These are phyloP conservation scores for Drosophila mimica DNA, from an alignment of 2,888 invertebrate species.

Conservation along the genomic window DNA sequence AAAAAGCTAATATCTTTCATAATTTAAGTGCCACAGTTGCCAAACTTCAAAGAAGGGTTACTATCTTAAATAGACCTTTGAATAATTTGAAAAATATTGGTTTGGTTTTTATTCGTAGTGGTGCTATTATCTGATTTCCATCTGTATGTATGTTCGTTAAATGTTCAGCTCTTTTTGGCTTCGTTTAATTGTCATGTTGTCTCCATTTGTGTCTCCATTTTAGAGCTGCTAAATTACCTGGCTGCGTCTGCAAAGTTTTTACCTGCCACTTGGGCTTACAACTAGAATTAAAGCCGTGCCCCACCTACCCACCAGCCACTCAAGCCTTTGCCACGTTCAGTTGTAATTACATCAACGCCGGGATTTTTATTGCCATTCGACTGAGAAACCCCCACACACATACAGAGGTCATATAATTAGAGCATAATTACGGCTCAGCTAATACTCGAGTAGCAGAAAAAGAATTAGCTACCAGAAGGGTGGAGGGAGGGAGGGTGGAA, in stretches of 20 bases:
- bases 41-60: no score
- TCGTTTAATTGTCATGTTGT: constrained; percentile 16
- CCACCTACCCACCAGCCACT: constrained; percentile 23
- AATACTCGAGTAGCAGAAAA: constrained; percentile 70
- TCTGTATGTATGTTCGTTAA: background rate
- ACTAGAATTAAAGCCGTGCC: constrained; percentile 48
- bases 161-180: constrained; percentile 4
- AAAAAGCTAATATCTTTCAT: no score
- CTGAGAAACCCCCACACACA: constrained; percentile 27
- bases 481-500: background rate
- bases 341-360: constrained; percentile 70
- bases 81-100: background rate
- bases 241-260: constrained; percentile 50
- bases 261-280: constrained; percentile 30
- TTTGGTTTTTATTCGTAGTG: background rate
- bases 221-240: constrained; percentile 37
- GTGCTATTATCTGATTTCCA: background rate
- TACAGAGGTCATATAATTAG: constrained; percentile 70
- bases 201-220: constrained; percentile 1
- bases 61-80: no score
- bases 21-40: no score
- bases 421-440: constrained; percentile 77
- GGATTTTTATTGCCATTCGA: constrained; percentile 67
- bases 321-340: constrained; percentile 46
- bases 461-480: constrained; percentile 65